Evolutionary conservation across 2,113 vertebrate genomes (phyloP), one percentile per base, ranked within the genome.

Genomic region (Albula goreensis): DNA sequence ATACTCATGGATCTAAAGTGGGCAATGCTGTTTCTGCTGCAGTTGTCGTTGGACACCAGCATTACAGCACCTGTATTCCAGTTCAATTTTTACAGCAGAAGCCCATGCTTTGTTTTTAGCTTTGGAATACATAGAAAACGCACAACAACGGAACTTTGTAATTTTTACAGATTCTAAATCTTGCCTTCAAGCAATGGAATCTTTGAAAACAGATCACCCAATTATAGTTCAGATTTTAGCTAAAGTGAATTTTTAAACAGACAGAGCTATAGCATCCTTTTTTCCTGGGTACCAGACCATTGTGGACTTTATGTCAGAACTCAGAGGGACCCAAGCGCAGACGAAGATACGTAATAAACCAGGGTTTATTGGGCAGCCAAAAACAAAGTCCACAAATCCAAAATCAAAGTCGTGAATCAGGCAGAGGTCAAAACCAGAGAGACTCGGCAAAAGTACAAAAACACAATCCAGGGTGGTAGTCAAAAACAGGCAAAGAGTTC

Each of bases 141-240:
- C 63, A 19, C 2, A 19, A n/a, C 63, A 70, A 70, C 13, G 22
- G 13, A 5, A 19, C 22, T 70, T 70, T 70, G 5, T 70, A 2
- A 70, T 70, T 70, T 70, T 70, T 70, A n/a, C 63, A 19, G 63
- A 70, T 17, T 70, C 63, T 70, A 70, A 70, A 70, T 70, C 63
- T 5, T 70, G 63, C 63, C 63, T 70, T 17, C 63, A 70, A 70
- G 63, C 63, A 70, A 9, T 70, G 63, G 8, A 70, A 17, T 19
- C 63, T 70, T 70, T 70, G 22, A 70, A 70, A 70, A 70, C 22
- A 19, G 63, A 70, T 17, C 63, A 70, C 22, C 63, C 63, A 5
- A 19, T 70, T 13, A n/a, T 70, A n/a, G 63, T 19, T n/a, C 63
- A n/a, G 15, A 70, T 70, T n/a, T 70, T 70, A 70, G 22, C 63